Evolutionary conservation across 2,888 invertebrate species (phyloP).

Genomic region (Mesopsocus fuscifrons): DNA sequence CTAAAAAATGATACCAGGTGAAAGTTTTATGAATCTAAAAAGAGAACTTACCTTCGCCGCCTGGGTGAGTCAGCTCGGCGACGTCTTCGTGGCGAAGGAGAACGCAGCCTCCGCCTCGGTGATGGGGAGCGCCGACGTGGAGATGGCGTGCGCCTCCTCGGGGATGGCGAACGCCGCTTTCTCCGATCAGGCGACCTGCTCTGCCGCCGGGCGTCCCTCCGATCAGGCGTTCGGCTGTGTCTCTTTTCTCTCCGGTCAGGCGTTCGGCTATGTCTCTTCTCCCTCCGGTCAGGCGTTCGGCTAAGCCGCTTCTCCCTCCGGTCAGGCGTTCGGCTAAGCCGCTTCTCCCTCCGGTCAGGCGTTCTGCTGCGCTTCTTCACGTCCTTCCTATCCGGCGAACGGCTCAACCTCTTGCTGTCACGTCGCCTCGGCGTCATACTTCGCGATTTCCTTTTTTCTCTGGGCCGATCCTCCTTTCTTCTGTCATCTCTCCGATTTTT

Average conservation of each 20-base stretch:
- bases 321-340: too few relatives aligned
- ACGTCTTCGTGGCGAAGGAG: background rate
- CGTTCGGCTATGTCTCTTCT: too few relatives aligned
- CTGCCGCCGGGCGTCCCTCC: conserved; percentile 9
- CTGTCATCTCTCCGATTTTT: background rate
- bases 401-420: background rate
- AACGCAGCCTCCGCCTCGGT: conserved; percentile 11
- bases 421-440: background rate
- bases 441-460: background rate
- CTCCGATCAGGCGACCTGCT: conserved; percentile 12
- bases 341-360: too few relatives aligned
- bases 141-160: conserved; percentile 10
- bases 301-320: too few relatives aligned
- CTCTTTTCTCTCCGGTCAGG: too few relatives aligned
- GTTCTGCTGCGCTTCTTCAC: background rate
- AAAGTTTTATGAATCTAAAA: too few relatives aligned
- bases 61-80: background rate
- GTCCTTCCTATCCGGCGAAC: background rate
- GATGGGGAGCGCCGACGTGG: conserved; percentile 12
- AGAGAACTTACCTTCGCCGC: background rate
- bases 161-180: conserved; percentile 9
- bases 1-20: too few relatives aligned
- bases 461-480: background rate
- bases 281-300: too few relatives aligned
- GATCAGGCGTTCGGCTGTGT: too few relatives aligned